Evolutionary conservation across 1,140 invertebrate genomes (phyloP), one percentile per base, ranked within the genome.

Genomic region (Sycobia sp.): DNA sequence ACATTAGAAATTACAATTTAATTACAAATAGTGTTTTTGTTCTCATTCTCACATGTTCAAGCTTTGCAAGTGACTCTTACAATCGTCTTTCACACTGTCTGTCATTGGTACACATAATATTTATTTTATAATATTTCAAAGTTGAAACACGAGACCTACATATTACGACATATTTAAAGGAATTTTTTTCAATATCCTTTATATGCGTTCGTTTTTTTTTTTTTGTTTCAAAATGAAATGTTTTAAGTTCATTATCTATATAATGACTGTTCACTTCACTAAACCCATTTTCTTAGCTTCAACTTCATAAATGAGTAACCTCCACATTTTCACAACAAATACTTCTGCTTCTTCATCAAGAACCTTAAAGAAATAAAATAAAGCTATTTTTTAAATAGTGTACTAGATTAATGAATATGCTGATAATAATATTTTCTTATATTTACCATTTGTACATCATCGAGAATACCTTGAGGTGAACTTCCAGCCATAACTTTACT

Each of bases 301-400:
- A 69, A 97, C 95, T 88, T 99, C 97, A 82, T 99, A 99, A 71
- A 99, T 98, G 57, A 99, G 86, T 78, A 99, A 86, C 73, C 97
- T 88, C 97, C 97, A 99, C 94, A 99, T 97, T 88, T 99, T 99
- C 38, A 99, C 95, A 70, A 99, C 96, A 86, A 99, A 99, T 53
- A 98, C 95, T 86, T 99, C 97, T 8, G 97, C 97, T 84, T 99
- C 97, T 80, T 99, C 97, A 81, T 99, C 97, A 69, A 99, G 85
- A 69, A 98, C 94, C 95, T 97, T 76, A 7, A n/a, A n/a, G n/a
- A 36, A 66, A 39, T 39, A 55, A 44, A 32, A 22, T 44, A 44
- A 32, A 50, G 25, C n/a, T n/a, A n/a, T n/a, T 47, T 49, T 44
- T 25, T 16, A 1, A 57, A 50, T 34, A 36, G 29, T 25, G 27